Base-by-base conservation (phyloP, 1,140 invertebrate species). In the Dendroctonus valens region DNA sequence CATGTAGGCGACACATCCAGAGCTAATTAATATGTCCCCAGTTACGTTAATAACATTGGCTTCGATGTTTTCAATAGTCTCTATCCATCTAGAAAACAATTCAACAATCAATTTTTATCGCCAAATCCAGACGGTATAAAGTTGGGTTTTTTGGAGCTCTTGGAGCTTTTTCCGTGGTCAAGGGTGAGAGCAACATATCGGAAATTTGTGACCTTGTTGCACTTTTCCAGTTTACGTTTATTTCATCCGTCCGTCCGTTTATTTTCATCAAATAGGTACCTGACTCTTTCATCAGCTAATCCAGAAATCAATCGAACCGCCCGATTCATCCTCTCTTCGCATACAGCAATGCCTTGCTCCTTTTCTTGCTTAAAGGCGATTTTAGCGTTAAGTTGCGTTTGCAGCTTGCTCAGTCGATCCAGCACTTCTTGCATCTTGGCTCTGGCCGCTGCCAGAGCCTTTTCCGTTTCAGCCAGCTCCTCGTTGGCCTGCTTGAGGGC, bases 341-440 rank as follows among this genome's bases (percentile, higher is more conserved):
- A 94, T 41, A 89, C 79, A 59, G 89, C 84, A 61, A 91, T 91
- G 69, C 91, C 87, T 44, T 83, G 83, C 75, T 94, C 91, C 66
- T 93, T 83, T 59, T 91, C 83, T 0, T 76, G 71, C 64, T 84
- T 86, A 53, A 85, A 86, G 2, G 83, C 82, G 69, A 90, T 84
- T 57, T 89, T 84, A 38, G 81, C 81, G 0, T 79, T 80, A 5
- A 93, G 77, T 58, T 86, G 81, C 11, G 83, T 81, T 73, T 90
- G 86, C 2, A 93, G 78, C 12, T 82, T 82, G 0, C 83, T 81
- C 7, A 93, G 79, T 38, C 89, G 85, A 12, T 84, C 81, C 41
- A 84, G 68, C 3, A 87, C 77, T 4, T 80, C 77, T 71, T 81
- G 79, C 82, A 87, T 86, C 78, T 79, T 85, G 7, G 74, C 85